phyloP scores from a whole-genome alignment of 2,797 vertebrate genomes.

The Scarus forsteni region DNA sequence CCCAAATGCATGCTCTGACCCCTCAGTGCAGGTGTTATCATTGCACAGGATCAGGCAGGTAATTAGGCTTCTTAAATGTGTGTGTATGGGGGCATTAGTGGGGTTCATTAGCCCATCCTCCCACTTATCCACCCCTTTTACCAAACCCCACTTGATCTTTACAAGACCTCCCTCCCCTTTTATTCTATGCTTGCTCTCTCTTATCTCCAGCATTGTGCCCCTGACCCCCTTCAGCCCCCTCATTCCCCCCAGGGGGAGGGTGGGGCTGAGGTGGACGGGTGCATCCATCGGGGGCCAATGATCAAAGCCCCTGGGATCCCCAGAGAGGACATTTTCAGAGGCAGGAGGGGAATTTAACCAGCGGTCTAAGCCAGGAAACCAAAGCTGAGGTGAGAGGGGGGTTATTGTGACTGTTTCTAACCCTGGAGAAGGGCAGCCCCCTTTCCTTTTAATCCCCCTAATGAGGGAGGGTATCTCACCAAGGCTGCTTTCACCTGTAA shows the following conservation, averaged over 20 bases:
- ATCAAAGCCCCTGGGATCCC: constrained; percentile 72
- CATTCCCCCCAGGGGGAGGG: constrained; percentile 38
- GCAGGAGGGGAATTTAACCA: constrained; percentile 70
- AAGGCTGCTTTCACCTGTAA: constrained; percentile 71
- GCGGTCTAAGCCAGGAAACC: constrained; percentile 64
- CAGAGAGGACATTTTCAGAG: constrained; percentile 66
- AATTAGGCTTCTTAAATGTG: constrained; percentile 71
- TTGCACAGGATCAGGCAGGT: constrained; percentile 70
- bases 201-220: constrained; percentile 66
- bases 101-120: constrained; percentile 70
- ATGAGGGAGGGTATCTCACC: constrained; percentile 68
- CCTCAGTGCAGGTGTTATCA: constrained; percentile 65
- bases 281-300: constrained; percentile 52
- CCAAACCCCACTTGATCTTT: constrained; percentile 69
- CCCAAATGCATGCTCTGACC: constrained; percentile 46
- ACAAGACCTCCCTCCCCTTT: constrained; percentile 65
- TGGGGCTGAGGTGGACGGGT: constrained; percentile 57
- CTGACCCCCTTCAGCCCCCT: constrained; percentile 56
- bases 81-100: constrained; percentile 43
- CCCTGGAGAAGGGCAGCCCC: constrained; percentile 50
- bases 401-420: constrained; percentile 63
- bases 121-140: constrained; percentile 61
- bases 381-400: constrained; percentile 64
- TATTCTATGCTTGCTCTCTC: constrained; percentile 60
- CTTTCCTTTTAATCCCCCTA: constrained; percentile 69